phyloP scores from a whole-genome alignment of 2,113 vertebrate genomes.

The Egretta garzetta region DNA sequence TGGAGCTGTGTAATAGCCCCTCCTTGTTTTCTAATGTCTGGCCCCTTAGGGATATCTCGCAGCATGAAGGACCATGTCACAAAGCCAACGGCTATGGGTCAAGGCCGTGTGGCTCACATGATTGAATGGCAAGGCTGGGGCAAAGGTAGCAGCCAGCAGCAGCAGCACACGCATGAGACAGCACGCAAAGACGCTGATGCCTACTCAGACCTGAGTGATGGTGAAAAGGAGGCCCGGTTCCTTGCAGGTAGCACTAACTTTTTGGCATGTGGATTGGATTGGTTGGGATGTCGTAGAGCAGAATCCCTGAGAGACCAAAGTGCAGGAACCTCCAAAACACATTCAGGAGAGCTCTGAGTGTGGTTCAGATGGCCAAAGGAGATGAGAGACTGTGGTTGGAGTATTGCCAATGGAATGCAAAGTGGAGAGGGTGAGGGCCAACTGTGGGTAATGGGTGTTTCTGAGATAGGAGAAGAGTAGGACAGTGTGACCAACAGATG shows the following conservation, averaged over 20 bases:
- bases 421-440: neutral
- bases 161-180: constrained; percentile 85
- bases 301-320: neutral
- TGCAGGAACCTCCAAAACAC: neutral
- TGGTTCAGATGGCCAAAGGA: neutral
- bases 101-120: constrained; percentile 97
- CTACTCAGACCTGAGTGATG: constrained; percentile 96
- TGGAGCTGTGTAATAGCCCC: constrained; percentile 51
- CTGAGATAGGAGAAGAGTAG: neutral
- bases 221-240: constrained; percentile 97
- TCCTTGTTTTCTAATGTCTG: constrained; percentile 65
- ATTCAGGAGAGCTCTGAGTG: neutral
- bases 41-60: constrained; percentile 85
- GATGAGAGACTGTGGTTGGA: neutral
- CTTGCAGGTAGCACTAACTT: constrained; percentile 82
- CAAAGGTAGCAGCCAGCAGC: constrained; percentile 81
- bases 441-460: neutral
- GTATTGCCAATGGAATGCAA: neutral
- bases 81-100: constrained; percentile 95
- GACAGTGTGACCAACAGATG: neutral
- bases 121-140: constrained; percentile 99
- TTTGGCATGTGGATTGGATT: neutral
- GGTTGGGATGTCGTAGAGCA: neutral
- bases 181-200: constrained; percentile 91
- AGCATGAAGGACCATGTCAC: constrained; percentile 98